Evolutionary conservation across 2,113 vertebrate genomes (phyloP).

Genomic region (Mormyrus lacerda): DNA sequence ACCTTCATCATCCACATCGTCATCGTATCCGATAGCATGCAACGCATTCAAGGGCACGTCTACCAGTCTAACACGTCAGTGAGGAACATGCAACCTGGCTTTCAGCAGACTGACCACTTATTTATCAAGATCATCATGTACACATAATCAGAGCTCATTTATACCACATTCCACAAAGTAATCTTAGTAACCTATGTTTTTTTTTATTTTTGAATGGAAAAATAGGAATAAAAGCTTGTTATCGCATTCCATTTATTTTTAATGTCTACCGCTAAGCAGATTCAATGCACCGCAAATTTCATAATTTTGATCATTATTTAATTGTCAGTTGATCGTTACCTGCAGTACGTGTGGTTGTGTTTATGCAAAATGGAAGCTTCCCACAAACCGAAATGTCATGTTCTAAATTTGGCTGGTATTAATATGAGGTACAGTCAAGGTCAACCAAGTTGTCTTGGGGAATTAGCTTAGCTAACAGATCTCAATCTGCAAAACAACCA

Average conservation of each 20-base stretch:
- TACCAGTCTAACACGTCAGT: neutral
- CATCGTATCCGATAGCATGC: slow-evolving; percentile 6
- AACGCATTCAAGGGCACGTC: neutral
- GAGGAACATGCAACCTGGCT: neutral
- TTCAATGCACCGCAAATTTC: neutral
- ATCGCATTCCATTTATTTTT: neutral
- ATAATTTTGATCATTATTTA: neutral
- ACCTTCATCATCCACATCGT: neutral
- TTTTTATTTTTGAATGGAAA: neutral
- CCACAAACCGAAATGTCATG: neutral
- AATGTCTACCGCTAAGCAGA: neutral
- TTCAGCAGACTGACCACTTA: neutral
- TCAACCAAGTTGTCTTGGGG: neutral
- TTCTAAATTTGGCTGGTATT: neutral
- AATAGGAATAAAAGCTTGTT: neutral
- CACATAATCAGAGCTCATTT: neutral
- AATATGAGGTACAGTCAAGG: slow-evolving; percentile 2
- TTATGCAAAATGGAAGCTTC: neutral
- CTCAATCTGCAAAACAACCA: neutral
- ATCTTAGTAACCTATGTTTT: neutral
- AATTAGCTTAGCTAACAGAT: neutral
- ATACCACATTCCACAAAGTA: neutral
- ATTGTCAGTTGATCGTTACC: neutral
- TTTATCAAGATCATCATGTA: neutral
- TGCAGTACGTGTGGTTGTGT: neutral